Evolutionary conservation across 92 coral and sea anemone genomes (phyloP).

Genomic region (Umimayanthus kanabou): DNA sequence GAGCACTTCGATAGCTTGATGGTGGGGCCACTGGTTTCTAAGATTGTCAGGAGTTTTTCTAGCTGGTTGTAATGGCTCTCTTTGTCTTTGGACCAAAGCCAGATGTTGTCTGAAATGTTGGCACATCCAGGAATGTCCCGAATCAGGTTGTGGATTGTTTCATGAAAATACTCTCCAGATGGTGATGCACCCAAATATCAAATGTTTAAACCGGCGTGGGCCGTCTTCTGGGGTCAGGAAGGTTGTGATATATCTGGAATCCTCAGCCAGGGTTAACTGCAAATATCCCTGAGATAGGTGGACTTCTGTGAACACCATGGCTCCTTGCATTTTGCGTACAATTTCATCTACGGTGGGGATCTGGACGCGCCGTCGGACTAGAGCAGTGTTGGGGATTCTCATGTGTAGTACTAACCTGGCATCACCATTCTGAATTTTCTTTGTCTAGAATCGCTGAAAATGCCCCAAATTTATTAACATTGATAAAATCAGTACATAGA

Average conservation of each 20-base stretch:
- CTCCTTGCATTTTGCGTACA: slow-evolving; percentile 58
- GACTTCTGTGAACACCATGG: slow-evolving; percentile 53
- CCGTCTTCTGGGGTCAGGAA: slow-evolving; percentile 50
- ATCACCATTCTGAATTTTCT: slow-evolving; percentile 60
- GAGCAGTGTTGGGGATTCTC: slow-evolving; percentile 56
- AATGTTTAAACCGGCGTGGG: slow-evolving; percentile 38
- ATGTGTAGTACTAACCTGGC: slow-evolving; percentile 57
- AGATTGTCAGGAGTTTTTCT: slow-evolving; percentile 41
- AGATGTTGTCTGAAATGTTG: slow-evolving; percentile 55
- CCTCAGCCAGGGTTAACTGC: slow-evolving; percentile 58
- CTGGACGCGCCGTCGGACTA: slow-evolving; percentile 53
- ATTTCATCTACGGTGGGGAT: slow-evolving; percentile 65
- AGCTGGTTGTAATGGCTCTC: slow-evolving; percentile 38
- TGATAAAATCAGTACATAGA: too few species aligned
- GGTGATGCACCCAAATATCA: slow-evolving; percentile 53
- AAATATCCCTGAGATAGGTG: slow-evolving; percentile 58
- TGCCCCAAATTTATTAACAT: too few species aligned
- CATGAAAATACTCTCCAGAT: slow-evolving; percentile 56
- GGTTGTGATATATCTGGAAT: slow-evolving; percentile 63
- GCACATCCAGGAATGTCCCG: slow-evolving; percentile 31
- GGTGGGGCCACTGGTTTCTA: slow-evolving; percentile 47
- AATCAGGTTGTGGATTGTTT: slow-evolving; percentile 45
- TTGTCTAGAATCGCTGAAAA: too few species aligned
- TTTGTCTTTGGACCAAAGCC: slow-evolving; percentile 52
- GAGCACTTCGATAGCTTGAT: slow-evolving; percentile 51